Base-by-base conservation (phyloP, 2,888 invertebrate genomes). In the Crematogaster levior region DNA sequence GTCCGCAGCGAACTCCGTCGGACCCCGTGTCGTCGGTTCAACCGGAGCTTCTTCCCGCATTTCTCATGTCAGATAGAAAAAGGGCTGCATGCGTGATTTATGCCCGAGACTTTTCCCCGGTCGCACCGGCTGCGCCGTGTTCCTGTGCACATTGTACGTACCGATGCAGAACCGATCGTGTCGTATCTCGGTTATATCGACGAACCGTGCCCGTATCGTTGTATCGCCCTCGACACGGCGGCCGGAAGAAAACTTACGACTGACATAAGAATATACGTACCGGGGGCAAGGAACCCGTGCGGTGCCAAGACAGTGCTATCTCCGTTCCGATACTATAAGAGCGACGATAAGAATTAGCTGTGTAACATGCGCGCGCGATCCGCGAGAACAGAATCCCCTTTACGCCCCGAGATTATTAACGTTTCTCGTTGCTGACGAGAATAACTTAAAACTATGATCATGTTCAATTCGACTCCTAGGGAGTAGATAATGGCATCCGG, bases 111-210 rank as follows among this genome's bases (percentile, higher is more conserved):
- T 84, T 79, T 88, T 86, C 86, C 85, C 75, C 81, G 65, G 81
- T 81, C 53, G 77, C 43, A 48, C 30, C 80, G 82, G 34, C 48
- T 48, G 58, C 60, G 75, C 48, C 61, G 74, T 83, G 75, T 80
- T 66, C 74, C 84, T 74, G 43, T 46, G 75, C 81, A 80, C 80
- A 68, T 65, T 84, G 82, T 40, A 65, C 65, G 82, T 84, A 88
- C 46, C 86, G 88, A 86, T 83, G 88, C 86, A 81, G 86, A 87
- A 90, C 88, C 91, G 84, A 88, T 86, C 89, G 88, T 89, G 89
- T 86, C 86, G 86, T 89, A 89, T 89, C 89, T 81, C 85, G 48
- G 58, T 83, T 84, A 89, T 89, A 86, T 89, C 89, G 83, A 81
- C 24, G 83, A 60, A 79, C 84, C 74, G 66, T 81, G 82, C 77